Percentiles rank a stretch among this genome's conserved stretches.
Evolutionary conservation across 2,888 invertebrate species (phyloP).

Genomic region (Epistrophe grossulariae): DNA sequence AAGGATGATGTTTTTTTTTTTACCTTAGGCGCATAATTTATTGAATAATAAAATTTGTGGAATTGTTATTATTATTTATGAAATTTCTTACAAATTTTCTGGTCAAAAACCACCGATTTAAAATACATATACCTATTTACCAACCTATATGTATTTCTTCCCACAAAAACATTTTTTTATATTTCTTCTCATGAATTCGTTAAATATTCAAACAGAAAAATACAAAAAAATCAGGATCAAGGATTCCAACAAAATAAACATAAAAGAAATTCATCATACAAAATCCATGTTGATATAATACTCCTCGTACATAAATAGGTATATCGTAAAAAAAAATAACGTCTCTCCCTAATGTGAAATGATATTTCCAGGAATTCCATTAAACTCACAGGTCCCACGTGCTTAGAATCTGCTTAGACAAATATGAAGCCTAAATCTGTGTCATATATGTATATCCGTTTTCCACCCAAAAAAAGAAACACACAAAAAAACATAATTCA

Average conservation of each 20-base stretch:
- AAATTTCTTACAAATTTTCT: neutral
- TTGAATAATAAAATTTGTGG: conserved; percentile 22
- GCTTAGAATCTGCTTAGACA: conserved; percentile 41
- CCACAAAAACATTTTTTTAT: conserved; percentile 3
- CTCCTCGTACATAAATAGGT: neutral
- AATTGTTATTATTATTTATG: conserved; percentile 10
- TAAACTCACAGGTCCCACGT: conserved; percentile 30
- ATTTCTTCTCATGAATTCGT: conserved; percentile 7
- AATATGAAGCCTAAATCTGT: conserved; percentile 35
- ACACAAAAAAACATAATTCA: conserved; percentile 26
- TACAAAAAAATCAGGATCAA: conserved; percentile 25
- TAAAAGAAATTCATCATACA: conserved; percentile 41
- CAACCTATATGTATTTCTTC: neutral
- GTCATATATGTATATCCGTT: conserved; percentile 42
- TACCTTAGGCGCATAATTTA: neutral
- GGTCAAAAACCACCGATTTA: conserved; percentile 4
- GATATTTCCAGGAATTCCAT: conserved; percentile 26
- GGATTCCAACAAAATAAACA: conserved; percentile 36
- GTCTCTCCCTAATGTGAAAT: neutral
- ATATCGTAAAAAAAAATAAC: neutral
- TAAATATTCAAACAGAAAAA: conserved; percentile 22
- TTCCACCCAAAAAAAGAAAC: neutral
- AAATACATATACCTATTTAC: neutral
- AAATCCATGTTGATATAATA: conserved; percentile 32
- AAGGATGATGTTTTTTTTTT: neutral